Evolutionary conservation across 1,140 invertebrate genomes (phyloP).

Genomic region (Macrocentrus cingulum): DNA sequence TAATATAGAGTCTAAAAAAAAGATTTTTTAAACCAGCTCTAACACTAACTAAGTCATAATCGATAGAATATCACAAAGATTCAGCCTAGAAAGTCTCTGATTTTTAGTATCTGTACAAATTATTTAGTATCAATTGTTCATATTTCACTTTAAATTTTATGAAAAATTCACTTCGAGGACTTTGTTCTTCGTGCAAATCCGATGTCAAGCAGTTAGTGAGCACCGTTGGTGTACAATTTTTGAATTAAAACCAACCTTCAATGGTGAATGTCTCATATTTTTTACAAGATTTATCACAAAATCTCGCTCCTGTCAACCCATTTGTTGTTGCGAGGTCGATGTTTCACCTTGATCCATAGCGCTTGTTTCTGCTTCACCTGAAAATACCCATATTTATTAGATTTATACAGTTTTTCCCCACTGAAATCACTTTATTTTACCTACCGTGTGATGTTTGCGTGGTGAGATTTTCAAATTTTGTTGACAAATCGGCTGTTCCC

Average conservation of each 20-base stretch:
- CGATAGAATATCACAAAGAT: conserved; percentile 12
- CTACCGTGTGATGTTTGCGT: conserved; percentile 56
- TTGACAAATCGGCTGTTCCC: conserved; percentile 71
- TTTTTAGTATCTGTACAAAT: not conserved
- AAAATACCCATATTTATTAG: conserved; percentile 16
- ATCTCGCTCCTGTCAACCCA: conserved; percentile 32
- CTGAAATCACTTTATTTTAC: no score
- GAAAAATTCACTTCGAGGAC: no score
- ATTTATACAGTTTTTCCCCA: no score
- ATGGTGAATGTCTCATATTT: not conserved
- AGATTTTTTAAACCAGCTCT: no score
- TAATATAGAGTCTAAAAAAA: not conserved
- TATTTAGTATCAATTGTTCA: no score
- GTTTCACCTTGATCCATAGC: conserved; percentile 34
- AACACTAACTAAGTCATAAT: conserved; percentile 7
- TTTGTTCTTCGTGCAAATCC: no score
- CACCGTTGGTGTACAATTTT: no score
- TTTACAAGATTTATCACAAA: conserved; percentile 8
- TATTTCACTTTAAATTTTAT: no score
- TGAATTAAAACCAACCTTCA: not conserved
- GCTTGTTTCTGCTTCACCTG: conserved; percentile 39
- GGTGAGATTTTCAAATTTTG: conserved; percentile 66
- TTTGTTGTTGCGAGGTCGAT: conserved; percentile 38
- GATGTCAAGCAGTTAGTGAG: no score
- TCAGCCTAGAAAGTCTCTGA: not conserved